Base-by-base conservation (phyloP, 1,140 invertebrate genomes). In the Calliphora vicina region DNA sequence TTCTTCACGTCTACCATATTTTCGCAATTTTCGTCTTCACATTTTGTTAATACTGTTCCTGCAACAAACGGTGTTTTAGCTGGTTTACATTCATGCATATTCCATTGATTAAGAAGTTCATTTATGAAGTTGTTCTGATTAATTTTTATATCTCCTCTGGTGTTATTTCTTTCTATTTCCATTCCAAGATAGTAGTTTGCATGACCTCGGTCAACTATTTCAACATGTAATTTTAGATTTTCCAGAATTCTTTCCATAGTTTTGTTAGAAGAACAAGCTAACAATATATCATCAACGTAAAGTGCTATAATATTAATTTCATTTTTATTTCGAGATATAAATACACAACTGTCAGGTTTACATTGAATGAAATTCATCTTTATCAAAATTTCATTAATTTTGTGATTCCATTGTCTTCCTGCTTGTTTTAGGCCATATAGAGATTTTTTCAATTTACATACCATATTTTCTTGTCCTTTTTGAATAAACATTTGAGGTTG, bases 151-250 rank as follows among this genome's bases (percentile, higher is more conserved):
- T 74, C 4, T 4, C 78, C 78, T 42, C 29, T 12, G 6, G 50
- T 23, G 15, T 27, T 29, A 43, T 67, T 27, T 26, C n/a, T 83
- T 82, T 82, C 10, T n/a, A 91, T 88, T 84, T 87, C 83, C 29
- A 88, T 87, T 20, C 88, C 87, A 74, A 91, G 84, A 85, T 80
- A 90, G 61, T 86, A 42, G 27, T 85, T 84, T 29, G 85, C 85
- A 78, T 82, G 25, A 17, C 82, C 86, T 4, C 81, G 26, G 15
- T 87, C 84, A 83, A 90, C 87, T 29, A 29, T 29, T 29, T 29
- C 8, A 2, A 29, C 29, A 82, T 78, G 57, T 15, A n/a, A 61
- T 73, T 83, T 78, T 45, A 90, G 74, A 25, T 84, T 23, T 10
- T 71, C 5, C 35, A 88, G 27, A 20, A 90, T 73, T 4, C 74